Conservation (phyloP, 2,113 vertebrate species). For the Himantopus leucocephalus region DNA sequence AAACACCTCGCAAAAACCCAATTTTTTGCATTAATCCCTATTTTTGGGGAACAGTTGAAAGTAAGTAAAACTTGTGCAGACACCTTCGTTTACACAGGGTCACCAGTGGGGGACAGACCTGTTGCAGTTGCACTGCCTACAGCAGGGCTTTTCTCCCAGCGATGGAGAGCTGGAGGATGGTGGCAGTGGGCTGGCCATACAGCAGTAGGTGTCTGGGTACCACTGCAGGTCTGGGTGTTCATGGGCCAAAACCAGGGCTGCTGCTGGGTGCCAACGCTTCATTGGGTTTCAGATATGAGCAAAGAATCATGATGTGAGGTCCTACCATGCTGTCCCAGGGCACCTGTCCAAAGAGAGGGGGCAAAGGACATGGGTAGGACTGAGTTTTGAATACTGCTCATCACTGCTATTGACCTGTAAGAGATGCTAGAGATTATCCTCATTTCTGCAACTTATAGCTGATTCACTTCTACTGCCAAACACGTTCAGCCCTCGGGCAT, state of each 20-base stretch:
- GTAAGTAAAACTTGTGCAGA: not conserved
- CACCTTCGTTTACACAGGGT: not conserved
- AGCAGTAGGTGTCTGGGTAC: not conserved
- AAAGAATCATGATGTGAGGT: not conserved
- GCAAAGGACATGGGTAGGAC: not conserved
- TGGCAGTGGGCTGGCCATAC: not conserved
- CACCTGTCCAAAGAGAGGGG: not conserved
- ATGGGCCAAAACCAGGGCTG: not conserved
- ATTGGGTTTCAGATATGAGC: accelerated
- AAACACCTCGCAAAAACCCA: not conserved
- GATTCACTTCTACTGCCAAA: not conserved
- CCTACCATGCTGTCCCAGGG: too few species aligned
- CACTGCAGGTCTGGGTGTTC: accelerated
- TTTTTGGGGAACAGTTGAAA: not conserved
- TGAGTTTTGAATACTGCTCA: not conserved
- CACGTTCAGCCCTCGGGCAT: not conserved
- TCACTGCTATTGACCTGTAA: not conserved
- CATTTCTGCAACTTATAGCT: not conserved
- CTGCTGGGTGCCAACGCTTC: not conserved
- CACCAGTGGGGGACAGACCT: not conserved
- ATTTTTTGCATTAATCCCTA: not conserved
- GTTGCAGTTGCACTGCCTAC: not conserved
- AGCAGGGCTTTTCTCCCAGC: not conserved
- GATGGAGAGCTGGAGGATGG: not conserved
- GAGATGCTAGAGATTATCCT: not conserved